Base-by-base conservation (phyloP, 2,888 invertebrate species). In the Dromius quadrimaculatus region DNA sequence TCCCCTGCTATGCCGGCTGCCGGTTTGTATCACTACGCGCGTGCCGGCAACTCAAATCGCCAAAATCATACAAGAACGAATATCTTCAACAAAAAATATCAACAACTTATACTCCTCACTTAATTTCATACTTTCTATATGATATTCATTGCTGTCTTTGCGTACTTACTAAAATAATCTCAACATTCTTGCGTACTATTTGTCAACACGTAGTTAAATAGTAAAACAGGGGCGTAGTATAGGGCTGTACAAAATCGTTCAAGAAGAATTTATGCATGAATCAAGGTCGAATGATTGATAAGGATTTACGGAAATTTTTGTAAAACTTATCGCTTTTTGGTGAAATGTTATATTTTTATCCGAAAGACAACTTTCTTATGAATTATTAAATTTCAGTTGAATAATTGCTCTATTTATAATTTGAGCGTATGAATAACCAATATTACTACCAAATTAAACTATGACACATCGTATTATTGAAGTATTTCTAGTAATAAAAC, bases 161-260 rank as follows among this genome's bases (percentile, higher is more conserved):
- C 47, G 62, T 70, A 70, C 70, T 70, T 62, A 47, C 50, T 61
- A 20, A 36, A 50, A 47, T 62, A 62, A 13, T 28, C 22, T n/a
- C 11, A 23, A 47, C 15, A 34, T 36, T 17, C 19, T 34, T 32
- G 3, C 22, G 70, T 9, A 70, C 70, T 70, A 70, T 50, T 70
- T 64, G 36, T 47, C 8, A 15, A 6, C 20, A 23, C 61, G 61
- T 9, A 20, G 20, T 23, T 4, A 15, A 43, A 11, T 68, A 68
- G 68, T 68, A 70, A 69, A 70, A 61, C 62, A 70, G 61, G 70
- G 70, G 70, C 70, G 70, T 70, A 70, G 70, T 70, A 70, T 66
- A 70, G 70, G 70, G 70, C 50, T 70, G 70, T 62, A 61, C 70
- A 70, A 70, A 70, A 23, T 20, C 5, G 19, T 20, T 17, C 20